phyloP scores from a whole-genome alignment of 2,888 invertebrate genomes.

The Erpobdella octoculata region DNA sequence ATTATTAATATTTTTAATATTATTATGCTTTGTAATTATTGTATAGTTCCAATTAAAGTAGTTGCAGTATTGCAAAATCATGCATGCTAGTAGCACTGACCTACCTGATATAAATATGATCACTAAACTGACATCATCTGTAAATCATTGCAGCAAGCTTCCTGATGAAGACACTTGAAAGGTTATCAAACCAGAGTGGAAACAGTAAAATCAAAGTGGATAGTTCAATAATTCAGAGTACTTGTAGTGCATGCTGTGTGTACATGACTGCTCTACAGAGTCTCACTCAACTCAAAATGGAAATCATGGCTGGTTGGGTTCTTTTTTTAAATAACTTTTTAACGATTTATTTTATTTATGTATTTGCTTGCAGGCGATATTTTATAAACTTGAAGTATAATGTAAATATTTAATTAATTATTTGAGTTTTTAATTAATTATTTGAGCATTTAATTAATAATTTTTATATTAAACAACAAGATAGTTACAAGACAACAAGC shows the following conservation, averaged over 20 bases:
- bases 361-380: not conserved
- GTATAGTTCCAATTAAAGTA: not conserved
- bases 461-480: too few relatives aligned
- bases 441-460: not conserved
- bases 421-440: too few relatives aligned
- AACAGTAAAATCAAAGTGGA: slow-evolving; percentile 65
- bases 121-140: not conserved
- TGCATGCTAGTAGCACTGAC: too few relatives aligned
- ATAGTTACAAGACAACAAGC: too few relatives aligned
- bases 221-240: slow-evolving; percentile 70
- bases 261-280: slow-evolving; percentile 84
- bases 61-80: too few relatives aligned
- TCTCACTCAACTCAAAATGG: slow-evolving; percentile 77
- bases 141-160: slow-evolving; percentile 36
- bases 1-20: not conserved
- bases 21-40: not conserved
- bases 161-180: slow-evolving; percentile 52
- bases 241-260: slow-evolving; percentile 79
- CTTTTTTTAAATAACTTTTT: too few relatives aligned
- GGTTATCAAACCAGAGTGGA: slow-evolving; percentile 43
- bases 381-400: not conserved
- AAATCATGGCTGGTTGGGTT: slow-evolving; percentile 78
- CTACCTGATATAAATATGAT: not conserved
- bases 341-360: not conserved
- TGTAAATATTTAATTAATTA: too few relatives aligned